Percentiles rank a stretch among this genome's conserved stretches.
Conservation (phyloP, 2,797 vertebrate species). For the Alosa sapidissima region DNA sequence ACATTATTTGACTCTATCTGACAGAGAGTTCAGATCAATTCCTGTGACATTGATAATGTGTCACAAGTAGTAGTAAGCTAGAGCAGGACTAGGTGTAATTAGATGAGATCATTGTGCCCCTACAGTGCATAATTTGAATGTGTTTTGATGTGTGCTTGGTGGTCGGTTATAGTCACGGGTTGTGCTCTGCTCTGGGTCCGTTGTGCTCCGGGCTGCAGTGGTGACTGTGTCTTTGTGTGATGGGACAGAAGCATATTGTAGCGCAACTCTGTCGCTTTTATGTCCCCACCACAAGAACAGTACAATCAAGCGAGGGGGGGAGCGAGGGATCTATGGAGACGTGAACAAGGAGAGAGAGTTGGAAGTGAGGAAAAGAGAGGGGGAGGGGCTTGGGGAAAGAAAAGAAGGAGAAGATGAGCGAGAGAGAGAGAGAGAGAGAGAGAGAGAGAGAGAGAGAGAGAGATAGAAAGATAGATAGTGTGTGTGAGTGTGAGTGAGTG, state of each 20-base stretch:
- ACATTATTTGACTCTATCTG: not conserved
- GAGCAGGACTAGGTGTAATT: not conserved
- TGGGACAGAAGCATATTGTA: constrained; percentile 77
- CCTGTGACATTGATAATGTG: not conserved
- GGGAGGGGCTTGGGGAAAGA: not conserved
- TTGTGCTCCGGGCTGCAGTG: constrained; percentile 33
- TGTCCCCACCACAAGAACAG: not conserved
- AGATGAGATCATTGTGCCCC: not conserved
- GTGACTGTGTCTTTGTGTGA: constrained; percentile 76
- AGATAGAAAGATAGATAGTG: not conserved
- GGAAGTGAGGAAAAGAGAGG: not conserved
- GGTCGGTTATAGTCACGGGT: not conserved
- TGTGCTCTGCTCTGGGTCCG: not conserved
- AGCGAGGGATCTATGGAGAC: not conserved
- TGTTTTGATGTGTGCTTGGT: not conserved
- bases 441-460: not conserved
- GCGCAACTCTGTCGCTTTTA: constrained; percentile 29
- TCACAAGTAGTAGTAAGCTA: not conserved
- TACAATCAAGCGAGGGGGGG: not conserved
- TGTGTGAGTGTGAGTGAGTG: not conserved
- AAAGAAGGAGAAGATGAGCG: not conserved
- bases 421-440: not conserved
- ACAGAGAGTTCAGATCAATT: not conserved
- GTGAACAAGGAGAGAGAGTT: not conserved
- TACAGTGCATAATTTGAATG: not conserved